Percentiles rank a stretch among this genome's conserved stretches.
These are phyloP conservation scores for Phylloscopus whistleri DNA, from an alignment of 2,113 vertebrate genomes.

Conservation along the genomic window DNA sequence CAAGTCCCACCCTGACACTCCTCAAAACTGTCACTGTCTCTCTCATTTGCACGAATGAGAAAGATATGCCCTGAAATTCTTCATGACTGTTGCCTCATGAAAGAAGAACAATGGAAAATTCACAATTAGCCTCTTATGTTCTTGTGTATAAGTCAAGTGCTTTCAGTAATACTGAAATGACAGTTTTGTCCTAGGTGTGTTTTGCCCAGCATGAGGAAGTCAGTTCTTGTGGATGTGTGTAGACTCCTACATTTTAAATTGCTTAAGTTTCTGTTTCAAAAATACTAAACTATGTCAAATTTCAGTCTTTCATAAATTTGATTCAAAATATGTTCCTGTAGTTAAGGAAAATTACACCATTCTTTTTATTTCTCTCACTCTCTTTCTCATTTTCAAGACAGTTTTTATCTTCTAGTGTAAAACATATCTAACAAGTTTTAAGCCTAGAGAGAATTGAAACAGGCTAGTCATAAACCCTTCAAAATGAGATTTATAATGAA, in stretches of 20 bases:
- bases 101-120: not conserved
- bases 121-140: not conserved
- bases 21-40: not conserved
- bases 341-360: not conserved
- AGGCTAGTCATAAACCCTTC: slow-evolving; percentile 20
- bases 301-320: not conserved
- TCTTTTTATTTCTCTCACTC: not conserved
- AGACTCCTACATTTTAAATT: not conserved
- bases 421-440: slow-evolving; percentile 16
- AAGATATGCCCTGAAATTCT: not conserved
- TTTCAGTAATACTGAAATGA: not conserved
- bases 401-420: not conserved
- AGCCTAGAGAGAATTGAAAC: slow-evolving; percentile 32
- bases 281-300: not conserved
- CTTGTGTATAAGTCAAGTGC: not conserved
- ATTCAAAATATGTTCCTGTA: not conserved
- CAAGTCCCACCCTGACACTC: not conserved
- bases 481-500: slow-evolving; percentile 56
- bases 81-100: not conserved
- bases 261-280: not conserved
- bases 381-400: not conserved
- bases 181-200: not conserved
- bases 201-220: not conserved
- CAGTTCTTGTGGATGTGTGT: not conserved
- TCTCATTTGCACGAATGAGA: not conserved